Evolutionary conservation across 2,797 vertebrate genomes (phyloP), one percentile per base, ranked within the genome.

Genomic region (Pampus argenteus): DNA sequence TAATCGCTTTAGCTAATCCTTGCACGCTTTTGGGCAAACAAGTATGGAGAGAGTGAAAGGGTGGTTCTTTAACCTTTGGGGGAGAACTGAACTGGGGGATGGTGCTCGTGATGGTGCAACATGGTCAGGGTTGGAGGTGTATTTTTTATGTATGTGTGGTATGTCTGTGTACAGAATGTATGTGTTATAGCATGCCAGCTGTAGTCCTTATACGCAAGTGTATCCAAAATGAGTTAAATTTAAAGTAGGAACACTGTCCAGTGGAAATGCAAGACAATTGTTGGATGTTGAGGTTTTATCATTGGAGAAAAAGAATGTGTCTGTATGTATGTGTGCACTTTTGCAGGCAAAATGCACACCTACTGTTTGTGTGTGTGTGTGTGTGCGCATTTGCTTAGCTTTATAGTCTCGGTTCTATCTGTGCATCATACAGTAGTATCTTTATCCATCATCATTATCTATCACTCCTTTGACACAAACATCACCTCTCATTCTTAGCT

Each of bases 1-100:
- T 94, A 95, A 95, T 95, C 94, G 81, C 88, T 92, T 94, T 89
- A 92, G 91, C 91, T 95, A 94, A 94, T 94, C 93, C 93, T 70
- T 65, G 73, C 83, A 87, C 58, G 81, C 89, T 86, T 36, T 74
- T 44, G 50, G 88, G 92, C 89, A 91, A 93, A 93, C 88, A 86
- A 83, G 88, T 82, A 57, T 81, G 76, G 78, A 83, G 73, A 77
- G 82, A 87, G 88, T 78, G 89, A 88, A 83, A 78, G 86, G 87
- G 85, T 82, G 88, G 77, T 86, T 87, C 71, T 86, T 83, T 86
- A 83, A 84, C 76, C 74, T 64, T 49, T 34, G 64, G 62, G 76
- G 81, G 65, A 55, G 71, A 71, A 44, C 69, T 82, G 79, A 78
- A 84, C 71, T 42, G 63, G 72, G 56, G 59, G 71, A 71, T 66